A percentile compares a stretch with the other conserved stretches of the same genome.
These are phyloP conservation scores for Podilymbus podiceps DNA, from an alignment of 2,113 vertebrate species.

Conservation along the genomic window DNA sequence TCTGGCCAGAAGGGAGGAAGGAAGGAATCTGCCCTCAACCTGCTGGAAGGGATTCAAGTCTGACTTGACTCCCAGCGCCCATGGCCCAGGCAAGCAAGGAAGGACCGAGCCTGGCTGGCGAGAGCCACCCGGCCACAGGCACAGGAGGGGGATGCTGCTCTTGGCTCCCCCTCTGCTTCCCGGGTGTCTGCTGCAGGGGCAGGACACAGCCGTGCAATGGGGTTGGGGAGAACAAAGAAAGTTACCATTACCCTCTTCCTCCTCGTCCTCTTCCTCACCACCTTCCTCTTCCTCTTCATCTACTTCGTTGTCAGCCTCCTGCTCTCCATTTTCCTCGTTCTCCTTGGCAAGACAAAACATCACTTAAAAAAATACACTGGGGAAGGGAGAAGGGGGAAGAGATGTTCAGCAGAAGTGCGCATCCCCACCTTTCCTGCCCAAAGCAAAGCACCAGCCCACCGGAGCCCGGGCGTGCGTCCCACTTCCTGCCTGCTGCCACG, in stretches of 20 bases:
- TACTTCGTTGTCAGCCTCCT: conserved; percentile 81
- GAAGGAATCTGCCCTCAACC: conserved; percentile 51
- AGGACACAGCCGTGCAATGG: fast-evolving
- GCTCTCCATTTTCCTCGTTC: conserved; percentile 83
- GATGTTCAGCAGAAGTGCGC: not conserved
- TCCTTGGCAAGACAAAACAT: conserved; percentile 67
- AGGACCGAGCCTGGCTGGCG: fast-evolving
- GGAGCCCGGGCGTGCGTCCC: fast-evolving
- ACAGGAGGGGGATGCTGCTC: conserved; percentile 4
- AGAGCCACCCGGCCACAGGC: not conserved
- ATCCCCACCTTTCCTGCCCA: not conserved
- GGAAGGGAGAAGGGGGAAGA: conserved; percentile 40
- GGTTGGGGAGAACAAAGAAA: not conserved
- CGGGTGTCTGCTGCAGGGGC: not conserved
- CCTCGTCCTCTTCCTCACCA: conserved; percentile 79
- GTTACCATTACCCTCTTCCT: conserved; percentile 80
- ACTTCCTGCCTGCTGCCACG: not conserved
- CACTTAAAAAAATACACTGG: conserved; percentile 45
- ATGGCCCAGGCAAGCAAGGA: fast-evolving
- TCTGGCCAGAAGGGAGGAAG: conserved; percentile 17
- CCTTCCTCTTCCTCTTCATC: conserved; percentile 83
- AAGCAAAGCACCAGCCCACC: not conserved
- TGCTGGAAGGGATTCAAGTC: conserved; percentile 29
- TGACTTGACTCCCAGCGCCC: not conserved
- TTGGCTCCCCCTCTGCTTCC: not conserved